Conservation (phyloP, 2,888 invertebrate genomes). For the Ceramica pisi region DNA sequence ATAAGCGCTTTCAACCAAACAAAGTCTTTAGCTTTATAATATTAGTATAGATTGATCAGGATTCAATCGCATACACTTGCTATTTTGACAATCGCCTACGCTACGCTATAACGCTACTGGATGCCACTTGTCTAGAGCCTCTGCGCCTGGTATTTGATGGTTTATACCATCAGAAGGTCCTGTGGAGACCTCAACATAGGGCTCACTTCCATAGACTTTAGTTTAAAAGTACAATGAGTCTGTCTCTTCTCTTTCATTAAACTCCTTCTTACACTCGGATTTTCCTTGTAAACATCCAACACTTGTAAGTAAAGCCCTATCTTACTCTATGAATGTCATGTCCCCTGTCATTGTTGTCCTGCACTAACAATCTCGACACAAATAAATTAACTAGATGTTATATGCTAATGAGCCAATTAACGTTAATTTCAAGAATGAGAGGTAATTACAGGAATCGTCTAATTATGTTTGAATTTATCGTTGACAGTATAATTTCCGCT, state of each 20-base stretch:
- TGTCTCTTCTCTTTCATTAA: too few species aligned
- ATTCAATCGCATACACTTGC: too few species aligned
- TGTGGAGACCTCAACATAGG: too few species aligned
- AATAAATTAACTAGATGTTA: conserved; percentile 58
- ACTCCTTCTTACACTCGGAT: neutral
- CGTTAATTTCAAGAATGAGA: conserved; percentile 66
- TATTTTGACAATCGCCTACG: too few species aligned
- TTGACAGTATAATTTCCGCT: conserved; percentile 61
- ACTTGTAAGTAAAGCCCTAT: conserved; percentile 7
- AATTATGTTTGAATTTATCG: conserved; percentile 67
- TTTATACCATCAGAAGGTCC: too few species aligned
- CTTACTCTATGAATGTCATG: conserved; percentile 44
- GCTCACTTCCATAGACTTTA: neutral
- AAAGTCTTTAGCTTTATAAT: too few species aligned
- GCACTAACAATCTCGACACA: conserved; percentile 54
- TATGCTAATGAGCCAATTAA: conserved; percentile 71
- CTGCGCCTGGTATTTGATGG: too few species aligned
- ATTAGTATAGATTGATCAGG: too few species aligned
- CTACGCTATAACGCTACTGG: too few species aligned
- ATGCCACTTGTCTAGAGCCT: too few species aligned
- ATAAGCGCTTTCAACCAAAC: too few species aligned
- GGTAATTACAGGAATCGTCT: conserved; percentile 67
- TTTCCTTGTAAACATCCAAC: neutral
- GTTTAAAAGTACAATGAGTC: too few species aligned
- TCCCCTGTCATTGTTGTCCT: conserved; percentile 48